phyloP scores from a whole-genome alignment of 2,888 invertebrate species.

The Amphipoea oculea region DNA sequence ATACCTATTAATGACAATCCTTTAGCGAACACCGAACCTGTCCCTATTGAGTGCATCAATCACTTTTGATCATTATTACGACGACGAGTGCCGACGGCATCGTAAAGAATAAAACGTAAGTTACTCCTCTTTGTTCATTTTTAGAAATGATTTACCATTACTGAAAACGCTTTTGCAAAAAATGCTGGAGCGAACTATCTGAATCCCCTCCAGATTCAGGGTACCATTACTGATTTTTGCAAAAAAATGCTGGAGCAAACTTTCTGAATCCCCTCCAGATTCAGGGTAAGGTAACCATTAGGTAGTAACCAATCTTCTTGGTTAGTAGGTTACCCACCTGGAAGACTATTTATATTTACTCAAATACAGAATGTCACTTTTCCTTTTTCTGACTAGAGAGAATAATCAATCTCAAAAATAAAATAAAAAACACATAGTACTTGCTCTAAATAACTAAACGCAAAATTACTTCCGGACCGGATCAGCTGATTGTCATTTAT shows the following conservation, averaged over 20 bases:
- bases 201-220: not conserved
- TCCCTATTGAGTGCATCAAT: conserved; percentile 28
- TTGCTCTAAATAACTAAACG: conserved; percentile 30
- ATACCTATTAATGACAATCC: conserved; percentile 3
- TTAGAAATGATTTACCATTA: not conserved
- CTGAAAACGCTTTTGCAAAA: no score
- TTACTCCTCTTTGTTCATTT: not conserved
- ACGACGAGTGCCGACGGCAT: not conserved
- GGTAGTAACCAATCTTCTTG: not conserved
- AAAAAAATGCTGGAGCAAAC: not conserved
- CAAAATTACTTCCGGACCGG: not conserved
- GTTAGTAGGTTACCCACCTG: not conserved
- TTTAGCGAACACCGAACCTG: conserved; percentile 23
- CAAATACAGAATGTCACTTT: not conserved
- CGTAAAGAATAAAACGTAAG: not conserved
- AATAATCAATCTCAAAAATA: not conserved
- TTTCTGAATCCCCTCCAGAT: not conserved
- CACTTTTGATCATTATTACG: conserved; percentile 22
- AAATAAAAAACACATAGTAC: not conserved
- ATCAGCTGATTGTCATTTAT: conserved; percentile 38
- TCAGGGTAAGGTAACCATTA: not conserved
- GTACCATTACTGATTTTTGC: not conserved
- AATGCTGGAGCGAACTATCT: not conserved
- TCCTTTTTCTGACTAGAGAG: not conserved
- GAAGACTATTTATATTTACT: not conserved